Conservation (phyloP, 2,888 invertebrate genomes). For the Tiphia femorata region DNA sequence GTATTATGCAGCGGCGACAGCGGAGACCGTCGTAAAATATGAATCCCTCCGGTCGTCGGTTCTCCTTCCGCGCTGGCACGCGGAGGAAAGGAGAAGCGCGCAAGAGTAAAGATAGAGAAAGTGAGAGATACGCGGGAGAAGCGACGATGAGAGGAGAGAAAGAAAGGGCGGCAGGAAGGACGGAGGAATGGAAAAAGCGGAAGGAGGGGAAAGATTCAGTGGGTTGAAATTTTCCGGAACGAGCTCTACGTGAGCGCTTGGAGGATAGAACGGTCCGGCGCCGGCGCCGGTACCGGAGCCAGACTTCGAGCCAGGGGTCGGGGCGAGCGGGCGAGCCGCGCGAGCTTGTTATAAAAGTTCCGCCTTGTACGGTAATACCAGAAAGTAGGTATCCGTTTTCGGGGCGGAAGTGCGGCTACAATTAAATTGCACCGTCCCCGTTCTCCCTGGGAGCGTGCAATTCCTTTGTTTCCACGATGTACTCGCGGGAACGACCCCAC, state of each 20-base stretch:
- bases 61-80: background rate
- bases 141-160: no score
- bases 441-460: conserved; percentile 4
- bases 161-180: no score
- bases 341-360: conserved; percentile 43
- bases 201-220: background rate
- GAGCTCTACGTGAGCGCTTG: conserved; percentile 23
- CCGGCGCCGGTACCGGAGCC: background rate
- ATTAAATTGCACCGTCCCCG: conserved; percentile 35
- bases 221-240: conserved; percentile 28
- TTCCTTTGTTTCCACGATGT: conserved; percentile 22
- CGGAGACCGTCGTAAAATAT: conserved; percentile 28
- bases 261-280: conserved; percentile 1
- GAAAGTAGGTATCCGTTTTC: conserved; percentile 44
- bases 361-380: conserved; percentile 30
- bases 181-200: background rate
- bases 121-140: no score
- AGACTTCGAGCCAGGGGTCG: background rate
- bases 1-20: conserved; percentile 23
- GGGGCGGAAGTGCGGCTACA: conserved; percentile 28
- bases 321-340: conserved; percentile 2
- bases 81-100: background rate
- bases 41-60: conserved; percentile 14
- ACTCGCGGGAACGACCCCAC: background rate
- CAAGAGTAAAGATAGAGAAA: background rate